Evolutionary conservation across 2,888 invertebrate genomes (phyloP).

Genomic region (Margaritifera margaritifera): DNA sequence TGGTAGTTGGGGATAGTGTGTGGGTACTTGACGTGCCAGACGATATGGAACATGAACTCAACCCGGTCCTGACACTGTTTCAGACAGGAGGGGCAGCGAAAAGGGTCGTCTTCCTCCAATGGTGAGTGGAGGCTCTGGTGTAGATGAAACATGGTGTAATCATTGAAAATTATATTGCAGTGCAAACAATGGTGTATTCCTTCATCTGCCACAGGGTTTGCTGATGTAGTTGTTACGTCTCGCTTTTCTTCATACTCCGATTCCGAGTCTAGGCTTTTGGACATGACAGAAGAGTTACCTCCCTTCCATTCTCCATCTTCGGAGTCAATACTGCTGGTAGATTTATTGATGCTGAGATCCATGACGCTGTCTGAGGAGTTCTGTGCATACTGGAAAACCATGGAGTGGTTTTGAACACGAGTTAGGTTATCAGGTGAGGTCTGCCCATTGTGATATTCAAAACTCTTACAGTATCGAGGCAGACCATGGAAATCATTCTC

Average conservation of each 20-base stretch:
- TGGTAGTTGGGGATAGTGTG: constrained; percentile 67
- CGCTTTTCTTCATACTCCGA: constrained; percentile 61
- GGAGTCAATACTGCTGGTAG: constrained; percentile 52
- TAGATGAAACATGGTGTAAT: constrained; percentile 66
- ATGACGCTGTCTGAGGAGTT: constrained; percentile 49
- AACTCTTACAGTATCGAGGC: constrained; percentile 15
- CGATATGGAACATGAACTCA: constrained; percentile 68
- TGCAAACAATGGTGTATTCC: constrained; percentile 65
- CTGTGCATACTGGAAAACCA: constrained; percentile 14
- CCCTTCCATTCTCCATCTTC: constrained; percentile 48
- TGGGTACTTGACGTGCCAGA: constrained; percentile 67
- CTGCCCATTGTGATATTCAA: constrained; percentile 19
- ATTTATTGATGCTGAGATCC: constrained; percentile 62
- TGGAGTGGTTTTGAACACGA: constrained; percentile 21
- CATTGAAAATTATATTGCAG: constrained; percentile 65
- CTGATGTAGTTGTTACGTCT: constrained; percentile 62
- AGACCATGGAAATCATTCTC: constrained; percentile 28
- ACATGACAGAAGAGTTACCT: constrained; percentile 37
- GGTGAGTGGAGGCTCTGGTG: constrained; percentile 66
- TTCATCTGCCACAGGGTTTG: constrained; percentile 57
- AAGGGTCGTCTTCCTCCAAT: constrained; percentile 56
- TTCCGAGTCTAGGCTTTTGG: constrained; percentile 50
- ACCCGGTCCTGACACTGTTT: constrained; percentile 65
- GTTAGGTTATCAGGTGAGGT: constrained; percentile 40
- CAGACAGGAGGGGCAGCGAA: constrained; percentile 63